Evolutionary conservation across 2,888 invertebrate species (phyloP), one percentile per base, ranked within the genome.

Genomic region (Cotesia congregata): DNA sequence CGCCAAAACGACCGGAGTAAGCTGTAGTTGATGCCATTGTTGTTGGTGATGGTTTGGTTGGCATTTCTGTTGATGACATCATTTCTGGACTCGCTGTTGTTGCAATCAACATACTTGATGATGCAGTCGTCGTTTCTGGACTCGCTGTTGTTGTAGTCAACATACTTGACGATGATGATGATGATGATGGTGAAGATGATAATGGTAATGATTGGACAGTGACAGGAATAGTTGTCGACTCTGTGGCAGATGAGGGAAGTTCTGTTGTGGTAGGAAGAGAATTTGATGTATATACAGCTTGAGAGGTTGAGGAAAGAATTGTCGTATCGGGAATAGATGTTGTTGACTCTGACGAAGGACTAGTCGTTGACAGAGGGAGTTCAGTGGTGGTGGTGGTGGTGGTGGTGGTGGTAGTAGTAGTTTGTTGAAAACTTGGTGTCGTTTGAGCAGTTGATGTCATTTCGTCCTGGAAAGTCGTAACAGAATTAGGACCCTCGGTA

Each of bases 31-130:
- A 77, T 67, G 77, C 76, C 70, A 77, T 79, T 64, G 78, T 83
- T 88, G 90, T 90, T 86, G 78, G 81, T 38, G 90, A 87, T 86
- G 87, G 86, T 86, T 88, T 88, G 86, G 86, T 88, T 82, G 90
- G 84, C 82, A 64, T 17, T 73, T 60, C 82, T 79, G 83, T 81
- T 69, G 81, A 85, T 20, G 62, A 76, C 30, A 67, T 30, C 17
- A 71, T 64, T 9, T 67, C 39, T 1, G 76, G 12, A 38, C 71
- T 59, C 30, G 75, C 67, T 50, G 74, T 50, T 15, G 81, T 76
- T 30, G 75, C 70, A 38, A 78, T 76, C 61, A 80, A 40, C 75
- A 67, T 76, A 41, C 77, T 59, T 9, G 68, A 67, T 39, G 72
- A 38, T 9, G 15, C 72, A 40, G 73, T 38, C 12, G 59, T 65